Evolutionary conservation across 2,113 vertebrate species (phyloP).

Genomic region (Paramisgurnus dabryanus): DNA sequence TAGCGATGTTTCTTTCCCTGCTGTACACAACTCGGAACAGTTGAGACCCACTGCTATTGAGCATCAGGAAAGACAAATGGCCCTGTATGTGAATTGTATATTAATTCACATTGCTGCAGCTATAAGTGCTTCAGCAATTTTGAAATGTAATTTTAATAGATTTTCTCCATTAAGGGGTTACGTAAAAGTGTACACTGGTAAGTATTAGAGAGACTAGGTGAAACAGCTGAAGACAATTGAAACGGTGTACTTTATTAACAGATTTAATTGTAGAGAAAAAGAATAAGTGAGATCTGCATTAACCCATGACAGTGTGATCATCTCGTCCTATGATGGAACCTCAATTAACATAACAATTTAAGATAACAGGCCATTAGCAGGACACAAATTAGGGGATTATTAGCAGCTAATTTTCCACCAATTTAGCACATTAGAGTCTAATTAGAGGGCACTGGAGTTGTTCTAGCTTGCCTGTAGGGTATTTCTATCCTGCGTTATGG

Average conservation of each 20-base stretch:
- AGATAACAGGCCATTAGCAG: slow-evolving; percentile 59
- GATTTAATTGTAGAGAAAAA: slow-evolving; percentile 51
- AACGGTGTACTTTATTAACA: slow-evolving; percentile 48
- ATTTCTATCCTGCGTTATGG: slow-evolving; percentile 43
- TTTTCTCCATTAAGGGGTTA: slow-evolving; percentile 29
- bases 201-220: slow-evolving; percentile 35
- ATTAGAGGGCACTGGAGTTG: slow-evolving; percentile 56
- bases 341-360: slow-evolving; percentile 62
- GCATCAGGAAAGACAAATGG: background rate
- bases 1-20: no score
- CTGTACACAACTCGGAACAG: no score
- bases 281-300: slow-evolving; percentile 40
- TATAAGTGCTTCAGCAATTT: background rate
- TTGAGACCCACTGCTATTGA: no score
- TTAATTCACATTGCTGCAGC: background rate
- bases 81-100: background rate
- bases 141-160: background rate
- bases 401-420: slow-evolving; percentile 59
- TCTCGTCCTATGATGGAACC: slow-evolving; percentile 56
- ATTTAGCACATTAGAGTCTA: slow-evolving; percentile 56
- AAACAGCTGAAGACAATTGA: slow-evolving; percentile 41
- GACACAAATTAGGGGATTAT: slow-evolving; percentile 57
- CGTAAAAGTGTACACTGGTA: background rate
- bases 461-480: slow-evolving; percentile 42
- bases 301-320: slow-evolving; percentile 58